A percentile compares a stretch with the other conserved stretches of the same genome.
Evolutionary conservation across 2,113 vertebrate species (phyloP).

Genomic region (Microcebus tavaratra): DNA sequence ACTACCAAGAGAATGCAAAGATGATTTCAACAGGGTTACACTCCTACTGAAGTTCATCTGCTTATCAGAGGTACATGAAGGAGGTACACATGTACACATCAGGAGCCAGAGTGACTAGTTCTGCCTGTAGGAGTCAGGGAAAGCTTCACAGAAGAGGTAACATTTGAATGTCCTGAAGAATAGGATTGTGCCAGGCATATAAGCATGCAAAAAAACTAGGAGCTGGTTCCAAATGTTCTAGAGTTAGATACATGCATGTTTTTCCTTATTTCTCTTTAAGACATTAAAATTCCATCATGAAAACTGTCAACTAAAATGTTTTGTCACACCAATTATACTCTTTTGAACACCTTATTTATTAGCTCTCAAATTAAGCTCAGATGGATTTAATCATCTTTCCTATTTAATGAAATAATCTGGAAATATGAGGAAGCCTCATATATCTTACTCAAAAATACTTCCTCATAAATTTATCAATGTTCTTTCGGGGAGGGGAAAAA

Average conservation of each 20-base stretch:
- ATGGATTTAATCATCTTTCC: constrained; percentile 44
- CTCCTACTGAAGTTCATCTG: not conserved
- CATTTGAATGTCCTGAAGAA: not conserved
- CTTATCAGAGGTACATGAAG: not conserved
- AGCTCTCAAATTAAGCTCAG: constrained; percentile 35
- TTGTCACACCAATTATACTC: constrained; percentile 40
- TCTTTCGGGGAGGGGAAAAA: not conserved
- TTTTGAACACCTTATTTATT: constrained; percentile 57
- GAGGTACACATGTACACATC: not conserved
- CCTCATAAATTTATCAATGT: constrained; percentile 9
- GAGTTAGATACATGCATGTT: not conserved
- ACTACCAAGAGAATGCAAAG: not conserved
- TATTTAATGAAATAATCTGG: constrained; percentile 43
- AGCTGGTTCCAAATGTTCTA: not conserved
- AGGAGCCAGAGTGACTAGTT: constrained; percentile 18
- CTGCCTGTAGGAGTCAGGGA: not conserved
- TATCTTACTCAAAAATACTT: constrained; percentile 32
- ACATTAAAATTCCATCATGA: constrained; percentile 48
- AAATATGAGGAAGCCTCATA: constrained; percentile 25
- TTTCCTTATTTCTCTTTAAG: constrained; percentile 43
- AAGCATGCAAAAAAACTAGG: not conserved
- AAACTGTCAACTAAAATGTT: constrained; percentile 42
- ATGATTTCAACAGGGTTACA: not conserved
- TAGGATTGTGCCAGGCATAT: not conserved
- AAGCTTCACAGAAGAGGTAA: not conserved